These are phyloP conservation scores for Gryllus longicercus DNA, from an alignment of 2,888 invertebrate species.

Conservation along the genomic window DNA sequence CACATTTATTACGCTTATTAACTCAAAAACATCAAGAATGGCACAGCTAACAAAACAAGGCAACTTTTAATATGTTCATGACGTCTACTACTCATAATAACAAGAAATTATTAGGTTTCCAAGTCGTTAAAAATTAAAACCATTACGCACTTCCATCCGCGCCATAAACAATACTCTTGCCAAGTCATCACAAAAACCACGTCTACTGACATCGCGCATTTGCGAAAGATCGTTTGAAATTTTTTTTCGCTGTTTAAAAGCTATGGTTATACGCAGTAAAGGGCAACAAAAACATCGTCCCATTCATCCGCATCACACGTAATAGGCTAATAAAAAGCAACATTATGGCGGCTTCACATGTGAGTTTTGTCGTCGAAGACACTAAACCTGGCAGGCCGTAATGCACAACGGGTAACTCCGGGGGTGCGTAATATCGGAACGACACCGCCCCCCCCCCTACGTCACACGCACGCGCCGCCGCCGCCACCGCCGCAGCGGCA, in stretches of 20 bases:
- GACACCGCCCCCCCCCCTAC: too few relatives aligned
- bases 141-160: not conserved
- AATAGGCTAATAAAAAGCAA: slow-evolving; percentile 17
- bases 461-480: not conserved
- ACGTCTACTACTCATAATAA: slow-evolving; percentile 17
- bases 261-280: slow-evolving; percentile 17
- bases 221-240: slow-evolving; percentile 17
- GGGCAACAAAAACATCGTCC: slow-evolving; percentile 17
- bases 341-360: slow-evolving; percentile 6
- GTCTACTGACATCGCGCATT: slow-evolving; percentile 6
- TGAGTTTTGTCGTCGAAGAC: slow-evolving; percentile 17
- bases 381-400: slow-evolving; percentile 10
- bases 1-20: slow-evolving; percentile 17
- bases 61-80: slow-evolving; percentile 17
- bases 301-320: slow-evolving; percentile 17
- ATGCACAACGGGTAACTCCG: not conserved
- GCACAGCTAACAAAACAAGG: slow-evolving; percentile 17
- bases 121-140: slow-evolving; percentile 17
- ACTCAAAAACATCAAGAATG: not conserved
- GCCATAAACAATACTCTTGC: not conserved
- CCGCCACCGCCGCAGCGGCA: not conserved
- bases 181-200: slow-evolving; percentile 10
- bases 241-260: slow-evolving; percentile 4
- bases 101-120: slow-evolving; percentile 17
- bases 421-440: not conserved